Percentiles rank a stretch among this genome's conserved stretches.
phyloP scores from a whole-genome alignment of 2,888 invertebrate genomes.

The Nematopogon swammerdamellus region DNA sequence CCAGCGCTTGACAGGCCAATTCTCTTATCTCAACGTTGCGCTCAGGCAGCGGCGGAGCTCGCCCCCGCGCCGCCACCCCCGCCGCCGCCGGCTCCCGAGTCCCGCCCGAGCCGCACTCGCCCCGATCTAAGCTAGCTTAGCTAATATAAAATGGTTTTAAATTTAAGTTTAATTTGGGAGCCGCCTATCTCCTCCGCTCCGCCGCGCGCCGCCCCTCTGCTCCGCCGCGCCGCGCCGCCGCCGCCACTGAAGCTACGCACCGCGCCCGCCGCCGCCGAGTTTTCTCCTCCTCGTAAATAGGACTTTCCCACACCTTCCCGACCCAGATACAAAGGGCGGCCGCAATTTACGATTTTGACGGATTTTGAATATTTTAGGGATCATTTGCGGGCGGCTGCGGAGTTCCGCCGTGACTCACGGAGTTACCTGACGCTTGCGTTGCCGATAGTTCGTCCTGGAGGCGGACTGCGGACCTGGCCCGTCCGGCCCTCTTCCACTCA shows the following conservation, averaged over 20 bases:
- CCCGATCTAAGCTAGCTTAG: conserved; percentile 57
- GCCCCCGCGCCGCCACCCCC: conserved; percentile 18
- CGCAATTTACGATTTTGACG: conserved; percentile 53
- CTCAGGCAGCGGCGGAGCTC: conserved; percentile 45
- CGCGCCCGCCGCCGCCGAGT: too few relatives aligned
- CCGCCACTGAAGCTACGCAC: too few relatives aligned
- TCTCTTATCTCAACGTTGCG: conserved; percentile 65
- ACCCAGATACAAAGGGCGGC: conserved; percentile 40
- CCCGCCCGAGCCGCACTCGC: conserved; percentile 56
- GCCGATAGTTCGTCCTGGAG: background rate
- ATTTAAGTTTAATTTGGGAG: conserved; percentile 51
- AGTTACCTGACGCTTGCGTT: background rate
- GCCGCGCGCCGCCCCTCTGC: conserved; percentile 13
- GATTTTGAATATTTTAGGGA: conserved; percentile 43
- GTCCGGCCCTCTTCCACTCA: too few relatives aligned
- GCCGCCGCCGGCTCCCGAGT: conserved; percentile 30
- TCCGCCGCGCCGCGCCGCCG: too few relatives aligned
- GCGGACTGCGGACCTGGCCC: too few relatives aligned
- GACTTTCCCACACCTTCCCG: conserved; percentile 17
- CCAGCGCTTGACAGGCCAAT: conserved; percentile 85
- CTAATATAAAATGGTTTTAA: conserved; percentile 59
- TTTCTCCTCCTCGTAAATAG: conserved; percentile 29
- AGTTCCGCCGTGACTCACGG: background rate
- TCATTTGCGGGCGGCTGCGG: background rate
- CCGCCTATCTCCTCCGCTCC: conserved; percentile 44